These are phyloP conservation scores for Octopus bimaculoides DNA, from an alignment of 1,140 invertebrate genomes.

Conservation along the genomic window DNA sequence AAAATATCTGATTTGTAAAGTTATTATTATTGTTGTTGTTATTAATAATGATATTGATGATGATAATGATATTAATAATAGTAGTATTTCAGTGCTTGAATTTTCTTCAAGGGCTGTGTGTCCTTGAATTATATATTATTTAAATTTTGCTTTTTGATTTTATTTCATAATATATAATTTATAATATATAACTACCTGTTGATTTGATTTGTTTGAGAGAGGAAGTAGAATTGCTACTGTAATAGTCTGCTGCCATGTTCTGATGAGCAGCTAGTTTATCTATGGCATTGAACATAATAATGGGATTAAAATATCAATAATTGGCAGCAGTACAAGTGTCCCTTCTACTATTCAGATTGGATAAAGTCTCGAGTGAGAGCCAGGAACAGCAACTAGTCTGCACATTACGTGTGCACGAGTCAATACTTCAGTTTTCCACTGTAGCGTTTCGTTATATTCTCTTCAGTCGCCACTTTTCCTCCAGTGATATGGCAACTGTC, in stretches of 20 bases:
- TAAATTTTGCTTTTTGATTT: too few relatives aligned
- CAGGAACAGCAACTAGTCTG: not conserved
- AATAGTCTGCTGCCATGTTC: not conserved
- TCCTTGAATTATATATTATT: not conserved
- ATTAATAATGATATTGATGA: too few relatives aligned
- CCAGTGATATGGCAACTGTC: not conserved
- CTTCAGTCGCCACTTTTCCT: not conserved
- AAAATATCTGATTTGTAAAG: too few relatives aligned
- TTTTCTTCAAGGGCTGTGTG: slow-evolving; percentile 1
- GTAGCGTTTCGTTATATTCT: not conserved
- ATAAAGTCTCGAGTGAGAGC: not conserved
- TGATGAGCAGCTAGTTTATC: not conserved
- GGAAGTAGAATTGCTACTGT: too few relatives aligned
- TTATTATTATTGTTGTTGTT: too few relatives aligned
- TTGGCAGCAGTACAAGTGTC: slow-evolving; percentile 8
- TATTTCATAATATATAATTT: too few relatives aligned
- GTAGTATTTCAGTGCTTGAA: too few relatives aligned
- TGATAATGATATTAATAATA: too few relatives aligned
- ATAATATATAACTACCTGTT: too few relatives aligned
- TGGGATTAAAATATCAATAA: slow-evolving; percentile 11
- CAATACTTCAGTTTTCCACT: not conserved
- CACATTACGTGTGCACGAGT: not conserved
- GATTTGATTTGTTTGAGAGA: too few relatives aligned
- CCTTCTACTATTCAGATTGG: slow-evolving; percentile 7
- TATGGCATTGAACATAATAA: not conserved